Percentiles rank a stretch among this genome's conserved stretches.
Conservation (phyloP, 2,797 vertebrate genomes). For the Neopelma chrysocephalum region DNA sequence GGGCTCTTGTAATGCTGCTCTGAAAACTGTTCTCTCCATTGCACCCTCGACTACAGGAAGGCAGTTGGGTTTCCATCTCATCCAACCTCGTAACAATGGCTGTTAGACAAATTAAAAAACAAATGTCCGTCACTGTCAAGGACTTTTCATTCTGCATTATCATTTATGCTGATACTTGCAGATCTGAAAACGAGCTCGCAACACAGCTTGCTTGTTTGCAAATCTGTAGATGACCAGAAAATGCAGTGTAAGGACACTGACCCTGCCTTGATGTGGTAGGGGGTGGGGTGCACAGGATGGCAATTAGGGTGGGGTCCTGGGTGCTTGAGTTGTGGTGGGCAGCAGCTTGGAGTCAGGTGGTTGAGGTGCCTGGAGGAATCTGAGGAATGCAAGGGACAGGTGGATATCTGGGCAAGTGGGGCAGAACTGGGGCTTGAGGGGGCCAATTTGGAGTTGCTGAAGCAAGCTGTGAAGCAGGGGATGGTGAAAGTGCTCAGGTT, state of each 20-base stretch:
- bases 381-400: neutral
- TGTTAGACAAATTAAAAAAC: neutral
- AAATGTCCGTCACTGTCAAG: neutral
- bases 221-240: slow-evolving; percentile 19
- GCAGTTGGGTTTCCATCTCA: neutral
- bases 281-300: neutral
- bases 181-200: slow-evolving; percentile 23
- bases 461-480: neutral
- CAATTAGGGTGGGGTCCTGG: neutral
- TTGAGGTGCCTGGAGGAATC: neutral
- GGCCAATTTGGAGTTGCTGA: neutral
- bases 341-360: neutral
- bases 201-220: slow-evolving; percentile 4
- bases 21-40: neutral
- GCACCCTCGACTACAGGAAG: neutral
- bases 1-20: neutral
- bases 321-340: neutral
- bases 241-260: neutral
- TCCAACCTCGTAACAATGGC: neutral
- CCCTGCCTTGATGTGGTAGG: neutral
- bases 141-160: slow-evolving; percentile 50
- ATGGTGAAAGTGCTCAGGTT: neutral
- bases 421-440: neutral
- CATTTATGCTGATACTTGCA: slow-evolving; percentile 63
- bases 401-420: neutral